A percentile compares a stretch with the other conserved stretches of the same genome.
phyloP scores from a whole-genome alignment of 1,140 invertebrate genomes.

The Trachymyrmex cornetzi region DNA sequence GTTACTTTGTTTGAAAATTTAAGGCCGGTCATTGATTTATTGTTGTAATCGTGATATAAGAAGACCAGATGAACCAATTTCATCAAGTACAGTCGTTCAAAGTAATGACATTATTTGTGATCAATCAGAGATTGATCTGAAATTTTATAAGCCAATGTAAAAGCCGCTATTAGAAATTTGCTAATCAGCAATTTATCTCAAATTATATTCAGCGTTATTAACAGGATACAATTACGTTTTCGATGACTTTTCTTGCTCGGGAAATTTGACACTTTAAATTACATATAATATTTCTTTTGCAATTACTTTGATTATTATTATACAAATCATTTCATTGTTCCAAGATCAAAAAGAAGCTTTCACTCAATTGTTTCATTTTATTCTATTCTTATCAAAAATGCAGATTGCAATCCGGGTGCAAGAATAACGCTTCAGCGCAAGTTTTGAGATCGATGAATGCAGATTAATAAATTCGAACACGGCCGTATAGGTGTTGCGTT shows the following conservation, averaged over 20 bases:
- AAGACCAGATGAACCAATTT: too few species aligned
- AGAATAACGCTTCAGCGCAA: conserved; percentile 13
- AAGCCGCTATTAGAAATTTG: too few species aligned
- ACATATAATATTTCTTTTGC: background rate
- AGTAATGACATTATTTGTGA: too few species aligned
- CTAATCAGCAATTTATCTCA: too few species aligned
- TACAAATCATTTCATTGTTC: background rate
- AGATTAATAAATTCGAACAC: conserved; percentile 34
- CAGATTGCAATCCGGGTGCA: background rate
- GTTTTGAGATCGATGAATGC: conserved; percentile 12
- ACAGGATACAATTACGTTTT: background rate
- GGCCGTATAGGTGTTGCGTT: background rate
- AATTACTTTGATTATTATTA: conserved; percentile 1
- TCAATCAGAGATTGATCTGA: too few species aligned
- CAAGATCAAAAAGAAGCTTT: background rate
- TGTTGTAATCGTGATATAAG: background rate
- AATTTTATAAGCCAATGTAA: too few species aligned
- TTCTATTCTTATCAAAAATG: background rate
- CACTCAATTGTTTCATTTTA: background rate
- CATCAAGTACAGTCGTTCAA: too few species aligned
- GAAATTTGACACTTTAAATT: background rate
- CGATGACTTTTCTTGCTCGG: background rate
- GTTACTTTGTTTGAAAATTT: background rate
- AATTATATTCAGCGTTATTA: background rate
- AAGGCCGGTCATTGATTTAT: background rate